Evolutionary conservation across 92 coral and sea anemone genomes (phyloP).

Genomic region (Pocillopora grandis): DNA sequence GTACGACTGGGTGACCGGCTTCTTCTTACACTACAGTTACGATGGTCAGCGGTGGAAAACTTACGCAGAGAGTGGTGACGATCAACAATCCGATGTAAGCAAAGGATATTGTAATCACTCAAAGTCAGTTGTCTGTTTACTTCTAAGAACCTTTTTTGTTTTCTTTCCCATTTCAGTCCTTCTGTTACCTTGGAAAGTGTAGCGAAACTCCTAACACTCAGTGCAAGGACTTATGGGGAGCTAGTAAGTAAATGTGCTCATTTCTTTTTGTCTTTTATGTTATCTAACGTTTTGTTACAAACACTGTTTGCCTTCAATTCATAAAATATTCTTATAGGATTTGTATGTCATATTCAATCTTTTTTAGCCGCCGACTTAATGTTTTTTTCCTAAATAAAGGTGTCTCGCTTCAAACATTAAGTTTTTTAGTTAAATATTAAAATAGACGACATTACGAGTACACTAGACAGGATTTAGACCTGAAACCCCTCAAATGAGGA

Average conservation of each 20-base stretch:
- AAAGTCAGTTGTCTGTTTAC: background rate
- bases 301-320: too few relatives aligned
- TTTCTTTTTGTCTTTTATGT: background rate
- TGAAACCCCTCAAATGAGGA: too few relatives aligned
- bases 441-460: too few relatives aligned
- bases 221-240: constrained; percentile 65
- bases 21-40: constrained; percentile 60
- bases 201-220: constrained; percentile 54
- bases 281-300: background rate
- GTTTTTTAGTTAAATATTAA: too few relatives aligned
- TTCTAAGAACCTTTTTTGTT: too few relatives aligned
- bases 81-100: constrained; percentile 53
- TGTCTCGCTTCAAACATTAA: too few relatives aligned
- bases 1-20: constrained; percentile 74
- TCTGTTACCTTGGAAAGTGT: constrained; percentile 56
- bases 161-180: constrained; percentile 25
- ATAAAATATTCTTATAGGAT: too few relatives aligned
- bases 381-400: too few relatives aligned
- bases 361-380: too few relatives aligned
- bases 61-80: constrained; percentile 54
- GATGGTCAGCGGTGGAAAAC: constrained; percentile 77
- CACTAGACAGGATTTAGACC: too few relatives aligned
- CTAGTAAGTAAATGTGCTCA: constrained; percentile 31
- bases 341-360: too few relatives aligned
- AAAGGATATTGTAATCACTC: too few relatives aligned